phyloP scores from a whole-genome alignment of 2,888 invertebrate genomes.

The Leucoma salicis region DNA sequence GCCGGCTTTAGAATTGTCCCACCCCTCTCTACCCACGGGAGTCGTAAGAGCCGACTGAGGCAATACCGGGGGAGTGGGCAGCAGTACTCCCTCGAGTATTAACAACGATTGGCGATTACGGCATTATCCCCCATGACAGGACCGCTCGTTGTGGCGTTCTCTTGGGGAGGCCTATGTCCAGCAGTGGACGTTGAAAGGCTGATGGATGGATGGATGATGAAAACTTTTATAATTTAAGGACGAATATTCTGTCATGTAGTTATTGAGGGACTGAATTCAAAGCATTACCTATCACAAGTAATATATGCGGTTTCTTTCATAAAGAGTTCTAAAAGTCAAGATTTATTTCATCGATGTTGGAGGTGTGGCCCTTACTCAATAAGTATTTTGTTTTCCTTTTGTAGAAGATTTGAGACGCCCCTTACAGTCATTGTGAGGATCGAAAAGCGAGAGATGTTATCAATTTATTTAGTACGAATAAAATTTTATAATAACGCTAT shows the following conservation, averaged over 20 bases:
- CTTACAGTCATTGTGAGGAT: slow-evolving; percentile 47
- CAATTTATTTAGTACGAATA: slow-evolving; percentile 54
- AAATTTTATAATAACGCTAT: slow-evolving; percentile 59
- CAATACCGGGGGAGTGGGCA: too few relatives aligned
- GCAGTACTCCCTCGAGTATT: too few relatives aligned
- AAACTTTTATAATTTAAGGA: too few relatives aligned
- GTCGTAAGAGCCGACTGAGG: too few relatives aligned
- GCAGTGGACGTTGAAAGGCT: too few relatives aligned
- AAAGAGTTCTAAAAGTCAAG: slow-evolving; percentile 15
- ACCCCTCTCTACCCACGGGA: too few relatives aligned
- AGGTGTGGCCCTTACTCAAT: slow-evolving; percentile 32
- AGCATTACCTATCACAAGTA: not conserved
- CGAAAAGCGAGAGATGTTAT: slow-evolving; percentile 57
- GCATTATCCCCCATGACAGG: too few relatives aligned
- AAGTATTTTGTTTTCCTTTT: slow-evolving; percentile 53
- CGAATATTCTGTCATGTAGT: not conserved
- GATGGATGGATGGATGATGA: too few relatives aligned
- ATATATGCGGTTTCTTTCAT: slow-evolving; percentile 1
- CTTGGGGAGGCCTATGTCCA: too few relatives aligned
- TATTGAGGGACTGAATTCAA: not conserved
- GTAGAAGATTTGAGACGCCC: slow-evolving; percentile 52
- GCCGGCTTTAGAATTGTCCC: too few relatives aligned
- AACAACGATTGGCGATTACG: too few relatives aligned
- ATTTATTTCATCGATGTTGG: slow-evolving; percentile 26
- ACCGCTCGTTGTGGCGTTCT: too few relatives aligned